A percentile compares a stretch with the other conserved stretches of the same genome.
These are phyloP conservation scores for Drosophila pseudotalamancana DNA, from an alignment of 2,888 invertebrate species.

Conservation along the genomic window DNA sequence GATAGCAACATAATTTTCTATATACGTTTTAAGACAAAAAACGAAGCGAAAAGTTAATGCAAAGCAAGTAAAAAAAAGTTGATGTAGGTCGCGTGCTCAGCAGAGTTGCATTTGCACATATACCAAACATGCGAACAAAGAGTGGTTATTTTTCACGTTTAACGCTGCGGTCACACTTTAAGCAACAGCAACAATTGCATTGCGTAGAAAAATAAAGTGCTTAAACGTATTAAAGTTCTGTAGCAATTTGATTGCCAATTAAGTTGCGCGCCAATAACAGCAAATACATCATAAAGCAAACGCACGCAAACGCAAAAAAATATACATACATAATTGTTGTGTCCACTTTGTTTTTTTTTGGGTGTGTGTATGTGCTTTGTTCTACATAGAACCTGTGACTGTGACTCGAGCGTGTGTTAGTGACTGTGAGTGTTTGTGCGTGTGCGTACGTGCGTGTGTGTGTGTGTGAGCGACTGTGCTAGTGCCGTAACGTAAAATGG, in stretches of 20 bases:
- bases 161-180: slow-evolving; percentile 33
- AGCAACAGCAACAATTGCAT: slow-evolving; percentile 67
- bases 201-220: slow-evolving; percentile 60
- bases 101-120: slow-evolving; percentile 11
- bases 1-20: neutral
- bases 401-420: slow-evolving; percentile 8
- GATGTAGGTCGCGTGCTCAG: slow-evolving; percentile 8
- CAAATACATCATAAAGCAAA: slow-evolving; percentile 1
- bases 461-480: slow-evolving; percentile 49
- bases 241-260: slow-evolving; percentile 4
- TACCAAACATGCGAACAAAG: neutral
- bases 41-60: neutral
- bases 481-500: slow-evolving; percentile 87
- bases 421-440: slow-evolving; percentile 24
- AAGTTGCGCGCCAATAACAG: slow-evolving; percentile 25
- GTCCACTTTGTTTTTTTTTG: slow-evolving; percentile 24
- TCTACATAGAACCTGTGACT: slow-evolving; percentile 31
- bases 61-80: neutral
- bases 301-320: slow-evolving; percentile 6
- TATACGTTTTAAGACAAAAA: no score
- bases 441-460: slow-evolving; percentile 39
- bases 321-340: slow-evolving; percentile 8
- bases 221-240: slow-evolving; percentile 19
- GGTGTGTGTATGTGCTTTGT: slow-evolving; percentile 40
- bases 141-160: neutral